phyloP scores from a whole-genome alignment of 2,113 vertebrate genomes.

The Hymenochirus boettgeri region DNA sequence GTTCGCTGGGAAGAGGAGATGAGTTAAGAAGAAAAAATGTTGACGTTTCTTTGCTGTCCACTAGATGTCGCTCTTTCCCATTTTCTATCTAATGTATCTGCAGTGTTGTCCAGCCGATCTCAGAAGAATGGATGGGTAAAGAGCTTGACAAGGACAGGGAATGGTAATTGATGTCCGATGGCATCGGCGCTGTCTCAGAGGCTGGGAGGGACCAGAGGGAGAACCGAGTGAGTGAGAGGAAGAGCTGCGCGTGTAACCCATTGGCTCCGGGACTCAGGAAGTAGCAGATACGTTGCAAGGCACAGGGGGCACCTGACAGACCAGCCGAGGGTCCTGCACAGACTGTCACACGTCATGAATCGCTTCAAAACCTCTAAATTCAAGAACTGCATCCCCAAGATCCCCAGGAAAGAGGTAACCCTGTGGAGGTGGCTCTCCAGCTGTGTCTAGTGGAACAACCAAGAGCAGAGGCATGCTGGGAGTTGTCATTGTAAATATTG shows the following conservation, averaged over 20 bases:
- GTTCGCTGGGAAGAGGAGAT: too few species aligned
- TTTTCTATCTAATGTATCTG: too few species aligned
- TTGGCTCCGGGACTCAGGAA: neutral
- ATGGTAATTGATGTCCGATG: neutral
- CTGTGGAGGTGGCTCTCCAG: neutral
- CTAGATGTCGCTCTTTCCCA: too few species aligned
- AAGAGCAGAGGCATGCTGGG: neutral
- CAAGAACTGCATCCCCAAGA: conserved; percentile 81
- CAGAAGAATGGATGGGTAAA: neutral
- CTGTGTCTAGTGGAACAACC: too few species aligned
- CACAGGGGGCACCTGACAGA: neutral
- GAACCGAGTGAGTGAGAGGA: conserved; percentile 1
- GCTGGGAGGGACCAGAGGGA: conserved; percentile 24
- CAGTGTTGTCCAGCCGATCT: neutral
- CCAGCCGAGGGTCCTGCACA: too few species aligned
- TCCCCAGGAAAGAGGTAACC: conserved; percentile 79
- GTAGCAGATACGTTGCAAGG: neutral
- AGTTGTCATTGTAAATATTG: neutral
- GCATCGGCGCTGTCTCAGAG: conserved; percentile 17
- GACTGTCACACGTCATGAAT: conserved; percentile 71
- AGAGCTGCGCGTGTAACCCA: neutral
- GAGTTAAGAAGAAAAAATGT: too few species aligned
- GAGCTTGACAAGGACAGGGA: neutral
- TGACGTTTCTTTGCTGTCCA: too few species aligned
- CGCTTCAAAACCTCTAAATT: conserved; percentile 88